Evolutionary conservation across 2,888 invertebrate genomes (phyloP).

Genomic region (Cephonodes hylas): DNA sequence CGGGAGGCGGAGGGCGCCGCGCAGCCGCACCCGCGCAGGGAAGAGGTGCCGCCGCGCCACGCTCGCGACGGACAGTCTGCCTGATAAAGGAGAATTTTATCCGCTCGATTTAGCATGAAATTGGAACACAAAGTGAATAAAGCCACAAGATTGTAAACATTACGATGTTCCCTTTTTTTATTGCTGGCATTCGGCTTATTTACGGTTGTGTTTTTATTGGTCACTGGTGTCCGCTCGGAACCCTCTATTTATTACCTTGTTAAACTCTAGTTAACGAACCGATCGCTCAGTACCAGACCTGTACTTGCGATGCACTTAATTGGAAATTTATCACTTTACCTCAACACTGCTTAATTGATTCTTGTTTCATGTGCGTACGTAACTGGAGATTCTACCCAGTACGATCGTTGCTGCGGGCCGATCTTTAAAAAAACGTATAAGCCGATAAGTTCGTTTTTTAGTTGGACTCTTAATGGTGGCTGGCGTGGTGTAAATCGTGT

Average conservation of each 20-base stretch:
- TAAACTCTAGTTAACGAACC: conserved; percentile 78
- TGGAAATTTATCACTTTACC: conserved; percentile 70
- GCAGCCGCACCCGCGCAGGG: conserved; percentile 14
- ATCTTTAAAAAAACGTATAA: conserved; percentile 44
- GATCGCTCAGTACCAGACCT: conserved; percentile 58
- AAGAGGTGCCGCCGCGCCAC: conserved; percentile 22
- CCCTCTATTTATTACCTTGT: conserved; percentile 77
- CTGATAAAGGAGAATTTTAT: conserved; percentile 78
- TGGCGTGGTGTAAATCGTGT: conserved; percentile 58
- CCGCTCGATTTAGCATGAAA: conserved; percentile 81
- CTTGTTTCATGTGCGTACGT: conserved; percentile 39
- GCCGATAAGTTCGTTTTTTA: conserved; percentile 39
- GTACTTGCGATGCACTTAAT: conserved; percentile 63
- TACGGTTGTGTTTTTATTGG: conserved; percentile 77
- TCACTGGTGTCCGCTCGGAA: conserved; percentile 61
- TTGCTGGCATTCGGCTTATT: conserved; percentile 72
- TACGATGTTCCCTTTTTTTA: conserved; percentile 78
- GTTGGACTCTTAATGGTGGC: conserved; percentile 47
- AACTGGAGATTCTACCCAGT: conserved; percentile 48
- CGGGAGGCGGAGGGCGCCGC: conserved; percentile 12
- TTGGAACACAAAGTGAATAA: conserved; percentile 82
- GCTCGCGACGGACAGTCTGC: conserved; percentile 74
- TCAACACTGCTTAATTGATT: conserved; percentile 66
- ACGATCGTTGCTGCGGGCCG: conserved; percentile 42
- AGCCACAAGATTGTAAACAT: conserved; percentile 81